phyloP scores from a whole-genome alignment of 1,140 invertebrate species.

The Drosophila lini region DNA sequence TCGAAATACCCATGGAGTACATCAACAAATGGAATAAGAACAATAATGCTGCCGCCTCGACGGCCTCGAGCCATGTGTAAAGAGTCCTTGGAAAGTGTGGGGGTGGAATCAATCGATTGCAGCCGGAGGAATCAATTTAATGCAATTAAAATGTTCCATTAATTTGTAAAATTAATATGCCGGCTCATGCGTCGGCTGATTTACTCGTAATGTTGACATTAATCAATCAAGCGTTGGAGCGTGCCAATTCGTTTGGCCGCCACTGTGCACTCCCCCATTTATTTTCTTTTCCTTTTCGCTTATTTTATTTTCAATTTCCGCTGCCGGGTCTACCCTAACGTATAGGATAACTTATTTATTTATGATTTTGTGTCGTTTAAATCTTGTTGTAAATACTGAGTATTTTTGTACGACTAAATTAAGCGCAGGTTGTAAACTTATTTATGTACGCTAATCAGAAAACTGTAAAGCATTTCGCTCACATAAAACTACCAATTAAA shows the following conservation, averaged over 20 bases:
- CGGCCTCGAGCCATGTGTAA: constrained; percentile 72
- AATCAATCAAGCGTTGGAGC: constrained; percentile 55
- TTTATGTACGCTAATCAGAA: constrained; percentile 45
- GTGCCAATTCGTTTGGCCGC: constrained; percentile 30
- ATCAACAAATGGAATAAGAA: constrained; percentile 83
- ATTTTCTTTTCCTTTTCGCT: neutral
- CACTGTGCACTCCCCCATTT: constrained; percentile 17
- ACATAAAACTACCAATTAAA: constrained; percentile 21
- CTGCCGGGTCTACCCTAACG: constrained; percentile 3
- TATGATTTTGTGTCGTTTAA: constrained; percentile 32
- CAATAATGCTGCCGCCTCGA: constrained; percentile 71
- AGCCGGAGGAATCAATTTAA: constrained; percentile 67
- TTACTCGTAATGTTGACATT: constrained; percentile 55
- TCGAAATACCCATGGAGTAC: constrained; percentile 82
- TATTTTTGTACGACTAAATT: constrained; percentile 63
- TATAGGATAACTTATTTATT: constrained; percentile 34
- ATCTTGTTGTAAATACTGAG: constrained; percentile 52
- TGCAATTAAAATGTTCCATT: constrained; percentile 78
- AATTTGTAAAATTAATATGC: constrained; percentile 63
- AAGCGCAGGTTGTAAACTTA: constrained; percentile 77
- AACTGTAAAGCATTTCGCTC: constrained; percentile 41
- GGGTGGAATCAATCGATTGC: constrained; percentile 17
- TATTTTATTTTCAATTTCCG: constrained; percentile 17
- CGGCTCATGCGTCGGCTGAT: constrained; percentile 31
- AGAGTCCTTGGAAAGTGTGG: constrained; percentile 1